Evolutionary conservation across 2,113 vertebrate genomes (phyloP).

Genomic region (Phrynosoma blainvillii): DNA sequence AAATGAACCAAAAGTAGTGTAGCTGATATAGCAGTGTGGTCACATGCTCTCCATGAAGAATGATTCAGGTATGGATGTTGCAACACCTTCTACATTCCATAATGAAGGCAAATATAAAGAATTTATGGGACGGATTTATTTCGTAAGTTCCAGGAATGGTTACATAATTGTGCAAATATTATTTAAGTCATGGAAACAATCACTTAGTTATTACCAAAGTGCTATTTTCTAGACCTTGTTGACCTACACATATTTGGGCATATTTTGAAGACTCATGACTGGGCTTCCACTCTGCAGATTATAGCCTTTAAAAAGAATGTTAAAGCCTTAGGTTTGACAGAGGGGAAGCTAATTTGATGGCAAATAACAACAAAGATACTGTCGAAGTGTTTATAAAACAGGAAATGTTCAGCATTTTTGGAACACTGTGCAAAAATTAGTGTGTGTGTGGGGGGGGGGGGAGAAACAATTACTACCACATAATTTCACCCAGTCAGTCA

Average conservation of each 20-base stretch:
- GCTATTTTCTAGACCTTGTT: not conserved
- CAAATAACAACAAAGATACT: not conserved
- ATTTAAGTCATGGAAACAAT: not conserved
- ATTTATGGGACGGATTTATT: conserved; percentile 5
- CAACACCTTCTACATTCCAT: not conserved
- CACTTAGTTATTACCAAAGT: not conserved
- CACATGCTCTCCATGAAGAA: not conserved
- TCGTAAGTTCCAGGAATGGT: not conserved
- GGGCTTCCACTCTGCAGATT: not conserved
- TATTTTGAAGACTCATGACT: not conserved
- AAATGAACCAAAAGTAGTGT: not conserved
- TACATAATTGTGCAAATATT: not conserved
- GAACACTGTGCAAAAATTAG: not conserved
- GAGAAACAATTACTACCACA: not conserved
- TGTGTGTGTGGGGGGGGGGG: no score
- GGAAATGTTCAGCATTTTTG: not conserved
- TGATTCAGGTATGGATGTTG: not conserved
- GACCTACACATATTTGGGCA: not conserved
- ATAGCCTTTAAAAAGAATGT: not conserved
- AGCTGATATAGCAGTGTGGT: not conserved
- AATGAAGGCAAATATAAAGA: not conserved
- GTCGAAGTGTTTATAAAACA: not conserved
- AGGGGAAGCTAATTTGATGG: no score
- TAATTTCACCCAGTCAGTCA: not conserved
- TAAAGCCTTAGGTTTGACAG: not conserved